Evolutionary conservation across 2,797 vertebrate species (phyloP).

Genomic region (Paramormyrops hopkinsi): DNA sequence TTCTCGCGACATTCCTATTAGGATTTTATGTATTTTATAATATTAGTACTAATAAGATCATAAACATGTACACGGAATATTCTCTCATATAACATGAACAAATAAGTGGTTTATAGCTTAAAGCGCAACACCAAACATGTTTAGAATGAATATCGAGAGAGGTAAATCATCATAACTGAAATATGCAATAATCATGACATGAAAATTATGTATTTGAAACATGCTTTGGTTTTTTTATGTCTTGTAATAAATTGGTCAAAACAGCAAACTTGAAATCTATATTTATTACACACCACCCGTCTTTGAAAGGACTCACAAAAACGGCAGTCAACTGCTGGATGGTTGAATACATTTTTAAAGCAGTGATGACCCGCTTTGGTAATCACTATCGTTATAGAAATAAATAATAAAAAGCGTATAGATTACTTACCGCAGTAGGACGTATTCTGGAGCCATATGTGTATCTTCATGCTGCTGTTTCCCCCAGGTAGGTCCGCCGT

Average conservation of each 20-base stretch:
- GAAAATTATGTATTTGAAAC: not conserved
- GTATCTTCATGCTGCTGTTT: conserved; percentile 54
- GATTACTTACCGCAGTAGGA: conserved; percentile 46
- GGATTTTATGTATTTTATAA: not conserved
- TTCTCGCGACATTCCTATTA: not conserved
- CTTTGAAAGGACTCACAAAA: not conserved
- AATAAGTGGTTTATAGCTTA: not conserved
- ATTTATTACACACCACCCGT: not conserved
- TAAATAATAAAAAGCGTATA: not conserved
- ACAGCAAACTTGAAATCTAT: conserved; percentile 7
- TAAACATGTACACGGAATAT: not conserved
- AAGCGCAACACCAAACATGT: not conserved
- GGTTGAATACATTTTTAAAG: conserved; percentile 17
- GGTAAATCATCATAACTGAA: not conserved
- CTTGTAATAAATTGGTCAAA: not conserved
- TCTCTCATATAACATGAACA: not conserved
- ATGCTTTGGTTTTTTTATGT: not conserved
- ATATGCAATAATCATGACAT: not conserved
- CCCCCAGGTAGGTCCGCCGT: conserved; percentile 26
- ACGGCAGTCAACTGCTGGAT: not conserved
- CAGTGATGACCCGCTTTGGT: conserved; percentile 8
- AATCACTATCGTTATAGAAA: conserved; percentile 15
- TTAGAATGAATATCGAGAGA: not conserved
- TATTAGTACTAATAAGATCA: not conserved
- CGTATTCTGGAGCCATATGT: conserved; percentile 58